A percentile compares a stretch with the other conserved stretches of the same genome.
Conservation (phyloP, 2,797 vertebrate genomes). For the Pangasius sanitwongsei region DNA sequence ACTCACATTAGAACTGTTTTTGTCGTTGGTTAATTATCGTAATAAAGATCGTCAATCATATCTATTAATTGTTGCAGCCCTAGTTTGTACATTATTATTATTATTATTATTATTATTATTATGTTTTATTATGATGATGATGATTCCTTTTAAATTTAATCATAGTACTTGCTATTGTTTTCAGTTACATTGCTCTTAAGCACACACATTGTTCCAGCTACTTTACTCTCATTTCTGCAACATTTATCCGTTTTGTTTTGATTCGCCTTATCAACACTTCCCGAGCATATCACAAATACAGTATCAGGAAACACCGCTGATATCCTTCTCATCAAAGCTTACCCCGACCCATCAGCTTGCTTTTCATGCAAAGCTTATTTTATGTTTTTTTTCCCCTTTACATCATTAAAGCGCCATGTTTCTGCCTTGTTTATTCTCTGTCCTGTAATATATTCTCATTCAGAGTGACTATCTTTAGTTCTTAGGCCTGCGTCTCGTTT, state of each 20-base stretch:
- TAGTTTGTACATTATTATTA: constrained; percentile 20
- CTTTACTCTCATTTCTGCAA: not conserved
- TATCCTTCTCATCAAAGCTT: not conserved
- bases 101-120: not conserved
- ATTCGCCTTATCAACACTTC: not conserved
- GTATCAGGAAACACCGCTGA: not conserved
- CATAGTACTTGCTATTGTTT: not conserved
- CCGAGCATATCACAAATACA: not conserved
- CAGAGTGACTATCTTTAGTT: not conserved
- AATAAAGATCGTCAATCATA: not conserved
- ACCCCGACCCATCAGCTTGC: not conserved
- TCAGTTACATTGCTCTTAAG: not conserved
- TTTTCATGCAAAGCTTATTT: not conserved
- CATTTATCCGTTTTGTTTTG: not conserved
- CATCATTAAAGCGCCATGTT: not conserved
- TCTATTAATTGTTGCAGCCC: constrained; percentile 7
- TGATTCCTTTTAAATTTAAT: not conserved
- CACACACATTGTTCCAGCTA: not conserved
- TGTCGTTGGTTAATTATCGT: not conserved
- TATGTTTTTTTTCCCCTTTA: not conserved
- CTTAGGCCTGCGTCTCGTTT: not conserved
- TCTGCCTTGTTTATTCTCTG: not conserved
- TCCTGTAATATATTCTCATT: not conserved
- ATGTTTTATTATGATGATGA: not conserved
- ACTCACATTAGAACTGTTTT: not conserved